Percentiles rank a stretch among this genome's conserved stretches.
Evolutionary conservation across 2,113 vertebrate species (phyloP).

Genomic region (Butastur rufipennis): DNA sequence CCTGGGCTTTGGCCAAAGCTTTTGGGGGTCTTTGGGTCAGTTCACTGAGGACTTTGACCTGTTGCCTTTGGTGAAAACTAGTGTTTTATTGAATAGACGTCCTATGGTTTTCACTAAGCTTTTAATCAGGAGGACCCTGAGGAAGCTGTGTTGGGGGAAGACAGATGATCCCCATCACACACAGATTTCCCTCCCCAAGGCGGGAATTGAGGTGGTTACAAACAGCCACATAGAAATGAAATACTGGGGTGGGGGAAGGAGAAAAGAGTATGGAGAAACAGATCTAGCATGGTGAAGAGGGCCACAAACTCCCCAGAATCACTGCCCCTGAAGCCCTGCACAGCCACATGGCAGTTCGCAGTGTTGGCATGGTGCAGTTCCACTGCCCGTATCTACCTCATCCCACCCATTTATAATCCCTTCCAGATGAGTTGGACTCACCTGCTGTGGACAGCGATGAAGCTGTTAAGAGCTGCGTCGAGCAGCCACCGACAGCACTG

Average conservation of each 20-base stretch:
- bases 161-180: background rate
- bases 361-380: background rate
- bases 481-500: background rate
- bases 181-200: background rate
- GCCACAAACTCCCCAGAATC: background rate
- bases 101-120: background rate
- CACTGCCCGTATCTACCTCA: rapidly evolving
- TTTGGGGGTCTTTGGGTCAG: background rate
- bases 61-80: background rate
- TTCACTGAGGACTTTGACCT: background rate
- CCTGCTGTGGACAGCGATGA: background rate
- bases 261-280: background rate
- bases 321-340: background rate
- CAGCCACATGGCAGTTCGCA: rapidly evolving
- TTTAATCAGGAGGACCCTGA: background rate
- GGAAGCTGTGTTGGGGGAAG: background rate
- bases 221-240: background rate
- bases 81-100: background rate
- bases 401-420: background rate
- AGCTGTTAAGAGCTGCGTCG: background rate
- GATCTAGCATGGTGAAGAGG: background rate
- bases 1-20: background rate
- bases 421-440: background rate
- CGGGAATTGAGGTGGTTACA: background rate
- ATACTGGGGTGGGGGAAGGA: background rate